Percentiles rank a stretch among this genome's conserved stretches.
These are phyloP conservation scores for Bellardia pandia DNA, from an alignment of 2,888 invertebrate genomes.

Conservation along the genomic window DNA sequence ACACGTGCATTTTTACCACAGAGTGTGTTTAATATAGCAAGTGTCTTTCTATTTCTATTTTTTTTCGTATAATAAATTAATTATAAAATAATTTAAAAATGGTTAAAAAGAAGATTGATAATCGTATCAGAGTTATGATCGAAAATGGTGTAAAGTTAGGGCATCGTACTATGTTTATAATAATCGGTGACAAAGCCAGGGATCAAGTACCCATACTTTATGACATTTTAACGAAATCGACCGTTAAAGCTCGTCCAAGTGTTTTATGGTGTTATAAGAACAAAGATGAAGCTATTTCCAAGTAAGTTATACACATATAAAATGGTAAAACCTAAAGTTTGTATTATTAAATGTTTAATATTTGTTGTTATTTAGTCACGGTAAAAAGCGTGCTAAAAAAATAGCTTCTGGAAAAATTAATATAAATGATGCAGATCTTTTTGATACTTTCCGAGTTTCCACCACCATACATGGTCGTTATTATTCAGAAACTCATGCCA, in stretches of 20 bases:
- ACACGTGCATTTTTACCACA: conserved; percentile 56
- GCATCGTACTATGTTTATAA: conserved; percentile 96
- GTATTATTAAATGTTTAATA: too few species aligned
- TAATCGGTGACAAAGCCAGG: conserved; percentile 97
- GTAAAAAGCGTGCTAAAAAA: conserved; percentile 97
- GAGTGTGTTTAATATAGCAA: neutral
- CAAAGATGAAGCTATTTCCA: conserved; percentile 93
- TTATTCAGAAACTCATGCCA: conserved; percentile 98
- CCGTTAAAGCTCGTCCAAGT: conserved; percentile 95
- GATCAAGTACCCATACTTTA: conserved; percentile 99
- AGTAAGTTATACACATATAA: conserved; percentile 84
- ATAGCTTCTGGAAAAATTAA: conserved; percentile 94
- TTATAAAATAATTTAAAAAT: conserved; percentile 84
- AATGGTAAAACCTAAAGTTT: too few species aligned
- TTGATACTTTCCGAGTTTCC: conserved; percentile 97
- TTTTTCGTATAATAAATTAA: conserved; percentile 16
- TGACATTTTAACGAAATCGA: conserved; percentile 98
- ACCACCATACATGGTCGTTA: conserved; percentile 99
- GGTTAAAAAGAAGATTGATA: conserved; percentile 98
- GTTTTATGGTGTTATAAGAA: conserved; percentile 99
- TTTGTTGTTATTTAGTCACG: conserved; percentile 86
- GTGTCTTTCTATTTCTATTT: neutral
- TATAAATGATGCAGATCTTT: conserved; percentile 97
- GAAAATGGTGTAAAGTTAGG: conserved; percentile 97
- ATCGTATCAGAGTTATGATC: conserved; percentile 96